Base-by-base conservation (phyloP, 1,140 invertebrate species). In the Drosophila santomea region DNA sequence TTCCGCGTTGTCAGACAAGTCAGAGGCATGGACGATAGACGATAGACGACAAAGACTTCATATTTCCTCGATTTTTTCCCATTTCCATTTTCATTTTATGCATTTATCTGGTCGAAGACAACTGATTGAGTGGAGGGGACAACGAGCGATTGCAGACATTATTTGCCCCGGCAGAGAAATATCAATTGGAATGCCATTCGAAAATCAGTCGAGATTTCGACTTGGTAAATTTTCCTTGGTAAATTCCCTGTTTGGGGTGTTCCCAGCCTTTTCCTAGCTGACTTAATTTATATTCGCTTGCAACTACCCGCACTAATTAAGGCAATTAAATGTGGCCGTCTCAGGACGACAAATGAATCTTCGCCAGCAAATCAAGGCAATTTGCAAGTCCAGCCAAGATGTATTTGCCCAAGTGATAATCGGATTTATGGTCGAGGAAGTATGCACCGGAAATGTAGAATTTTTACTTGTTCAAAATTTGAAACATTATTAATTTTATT, bases 1-100 rank as follows among this genome's bases (percentile, higher is more conserved):
- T 88, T 88, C 83, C 83, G 83, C 83, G 84, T 88, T 88, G 80
- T 77, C 85, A 88, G 82, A 88, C 83, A 66, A 50, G n/a, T 41
- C 39, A 60, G 73, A 57, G 61, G 35, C 48, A 51, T 17, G 48
- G 64, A 52, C 80, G 75, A 86, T 82, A 82, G 64, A 52, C 80
- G 75, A 86, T 82, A 82, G 83, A 83, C 79, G 57, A 68, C 79
- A 82, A 78, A 80, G 75, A 73, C 58, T 78, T 76, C 61, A 75
- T 76, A 75, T 76, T 75, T 75, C 41, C 59, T 20, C 32, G 52
- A 71, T 32, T 71, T 69, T 55, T 39, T 39, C 12, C 14, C 38
- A 12, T 39, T 76, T 41, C 47, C 64, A 50, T 39, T 52, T 41
- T 32, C 47, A 66, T 79, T 52, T 55, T 45, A 14, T 77, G 72